Conservation (phyloP, 1,140 invertebrate species). For the Leptopilina boulardi region DNA sequence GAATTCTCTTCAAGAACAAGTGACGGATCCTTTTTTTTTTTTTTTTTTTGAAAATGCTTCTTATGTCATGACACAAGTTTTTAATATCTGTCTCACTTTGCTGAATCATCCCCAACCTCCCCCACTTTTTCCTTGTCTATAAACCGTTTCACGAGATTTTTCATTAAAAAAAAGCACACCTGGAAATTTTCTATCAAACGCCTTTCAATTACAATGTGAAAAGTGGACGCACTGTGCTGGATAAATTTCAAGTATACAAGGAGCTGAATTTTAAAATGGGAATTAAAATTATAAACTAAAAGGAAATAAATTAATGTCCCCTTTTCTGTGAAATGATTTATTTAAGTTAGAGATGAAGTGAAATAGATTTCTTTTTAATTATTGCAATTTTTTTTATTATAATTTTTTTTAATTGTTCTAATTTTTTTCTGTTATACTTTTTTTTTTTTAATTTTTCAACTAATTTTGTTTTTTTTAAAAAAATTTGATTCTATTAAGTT, state of each 20-base stretch:
- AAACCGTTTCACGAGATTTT: not conserved
- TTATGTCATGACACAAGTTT: conserved; percentile 41
- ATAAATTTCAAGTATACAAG: not conserved
- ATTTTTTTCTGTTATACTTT: too few species aligned
- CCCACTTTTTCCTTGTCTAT: not conserved
- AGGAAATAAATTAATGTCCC: too few species aligned
- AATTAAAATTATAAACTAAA: too few species aligned
- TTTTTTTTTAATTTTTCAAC: too few species aligned
- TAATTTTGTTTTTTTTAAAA: too few species aligned
- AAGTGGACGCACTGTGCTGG: not conserved
- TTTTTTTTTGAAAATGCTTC: conserved; percentile 49
- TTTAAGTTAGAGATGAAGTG: too few species aligned
- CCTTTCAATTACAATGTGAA: not conserved
- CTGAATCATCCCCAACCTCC: not conserved
- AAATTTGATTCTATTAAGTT: too few species aligned
- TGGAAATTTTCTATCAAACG: not conserved
- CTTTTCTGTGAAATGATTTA: too few species aligned
- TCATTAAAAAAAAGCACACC: not conserved
- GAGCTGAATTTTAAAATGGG: not conserved
- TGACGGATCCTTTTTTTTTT: conserved; percentile 45
- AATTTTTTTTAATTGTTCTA: too few species aligned
- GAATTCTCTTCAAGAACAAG: conserved; percentile 51
- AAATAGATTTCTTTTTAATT: too few species aligned
- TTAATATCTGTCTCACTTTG: not conserved
- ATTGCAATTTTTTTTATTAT: too few species aligned